These are phyloP conservation scores for Phacellophora camtschatica DNA, from an alignment of 30 jellyfish, hydroid and myxozoan species.

Conservation along the genomic window DNA sequence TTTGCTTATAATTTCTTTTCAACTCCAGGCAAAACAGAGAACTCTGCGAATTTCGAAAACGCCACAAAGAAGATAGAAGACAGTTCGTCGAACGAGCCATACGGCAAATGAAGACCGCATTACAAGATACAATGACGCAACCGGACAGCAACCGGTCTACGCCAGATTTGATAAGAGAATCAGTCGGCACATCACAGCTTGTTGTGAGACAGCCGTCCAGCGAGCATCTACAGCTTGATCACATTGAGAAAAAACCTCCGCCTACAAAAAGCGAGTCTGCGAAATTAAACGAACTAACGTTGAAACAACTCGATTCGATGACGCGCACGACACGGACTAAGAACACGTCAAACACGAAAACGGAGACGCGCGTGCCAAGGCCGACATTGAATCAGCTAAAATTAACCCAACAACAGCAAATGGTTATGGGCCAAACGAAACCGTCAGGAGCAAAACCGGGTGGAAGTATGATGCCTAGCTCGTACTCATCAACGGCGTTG, in stretches of 20 bases:
- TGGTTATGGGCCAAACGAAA: conserved; percentile 15
- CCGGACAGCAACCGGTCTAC: conserved; percentile 42
- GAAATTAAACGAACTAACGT: conserved; percentile 63
- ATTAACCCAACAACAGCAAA: conserved; percentile 84
- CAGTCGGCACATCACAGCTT: conserved; percentile 1
- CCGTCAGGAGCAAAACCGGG: conserved; percentile 5
- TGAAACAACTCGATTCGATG: conserved; percentile 82
- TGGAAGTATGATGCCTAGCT: background rate
- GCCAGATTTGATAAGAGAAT: conserved; percentile 27
- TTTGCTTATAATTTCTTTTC: background rate
- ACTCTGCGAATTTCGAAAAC: conserved; percentile 45
- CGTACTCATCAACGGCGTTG: background rate
- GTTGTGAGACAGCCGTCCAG: conserved; percentile 2
- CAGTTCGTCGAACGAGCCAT: conserved; percentile 29
- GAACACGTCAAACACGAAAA: conserved; percentile 37
- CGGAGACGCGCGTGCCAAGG: conserved; percentile 71
- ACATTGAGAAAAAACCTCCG: conserved; percentile 36
- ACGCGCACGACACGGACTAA: conserved; percentile 56
- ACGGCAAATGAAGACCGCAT: conserved; percentile 34
- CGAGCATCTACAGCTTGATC: conserved; percentile 22
- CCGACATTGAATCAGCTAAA: conserved; percentile 91
- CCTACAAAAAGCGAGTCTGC: conserved; percentile 7
- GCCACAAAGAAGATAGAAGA: conserved; percentile 77
- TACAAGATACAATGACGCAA: conserved; percentile 11
- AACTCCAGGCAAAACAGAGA: conserved; percentile 78